Evolutionary conservation across 53 echinoderm and acorn worm species (phyloP), one percentile per base, ranked within the genome.

Genomic region (Temnopleurus reevesii): DNA sequence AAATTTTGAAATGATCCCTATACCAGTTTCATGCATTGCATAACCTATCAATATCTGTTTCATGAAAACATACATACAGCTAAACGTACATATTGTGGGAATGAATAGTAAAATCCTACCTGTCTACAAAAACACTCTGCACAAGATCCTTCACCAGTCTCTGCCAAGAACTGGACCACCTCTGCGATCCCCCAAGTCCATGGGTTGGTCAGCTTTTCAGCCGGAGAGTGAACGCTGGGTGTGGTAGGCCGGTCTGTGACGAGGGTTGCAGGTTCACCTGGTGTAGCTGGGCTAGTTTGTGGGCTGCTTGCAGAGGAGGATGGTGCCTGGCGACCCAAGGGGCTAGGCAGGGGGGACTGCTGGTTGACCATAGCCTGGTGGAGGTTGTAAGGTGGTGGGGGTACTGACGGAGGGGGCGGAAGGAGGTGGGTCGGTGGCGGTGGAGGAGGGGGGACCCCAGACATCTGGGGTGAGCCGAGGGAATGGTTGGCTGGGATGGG

Each of bases 51-150:
- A n/a, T n/a, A n/a, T n/a, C n/a, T n/a, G n/a, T n/a, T n/a, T n/a
- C n/a, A n/a, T n/a, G n/a, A n/a, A n/a, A n/a, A n/a, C n/a, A n/a
- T n/a, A n/a, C n/a, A n/a, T n/a, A n/a, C n/a, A n/a, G n/a, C n/a
- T n/a, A n/a, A n/a, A n/a, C n/a, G n/a, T n/a, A n/a, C n/a, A n/a
- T n/a, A n/a, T n/a, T n/a, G n/a, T n/a, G n/a, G n/a, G n/a, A n/a
- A n/a, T n/a, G n/a, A n/a, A n/a, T n/a, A n/a, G n/a, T n/a, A n/a
- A n/a, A n/a, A 60, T 35, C 88, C 92, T 19, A 97, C 97, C 94
- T 97, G 97, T 93, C 93, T 95, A 58, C 94, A 91, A 79, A 97
- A 97, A 25, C 94, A 94, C 28, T 97, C 98, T n/a, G 93, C 94
- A 86, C 95, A 97, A 12, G 89, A 93, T 56, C 93, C 95, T 89